Percentiles rank a stretch among this genome's conserved stretches.
phyloP scores from a whole-genome alignment of 2,797 vertebrate species.

The Artibeus jamaicensis region DNA sequence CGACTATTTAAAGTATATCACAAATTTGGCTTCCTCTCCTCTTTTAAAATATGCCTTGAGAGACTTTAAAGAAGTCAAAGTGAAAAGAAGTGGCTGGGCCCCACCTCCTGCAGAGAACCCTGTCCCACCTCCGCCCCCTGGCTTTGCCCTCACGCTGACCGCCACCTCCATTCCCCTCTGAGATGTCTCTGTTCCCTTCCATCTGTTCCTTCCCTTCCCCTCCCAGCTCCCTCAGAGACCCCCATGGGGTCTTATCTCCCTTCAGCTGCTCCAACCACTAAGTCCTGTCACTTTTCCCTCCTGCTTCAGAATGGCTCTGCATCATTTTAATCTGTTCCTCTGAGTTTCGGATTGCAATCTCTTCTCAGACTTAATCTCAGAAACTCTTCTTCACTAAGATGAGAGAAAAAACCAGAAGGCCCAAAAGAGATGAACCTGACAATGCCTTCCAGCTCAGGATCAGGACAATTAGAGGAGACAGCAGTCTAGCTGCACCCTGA shows the following conservation, averaged over 20 bases:
- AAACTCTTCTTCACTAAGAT: not conserved
- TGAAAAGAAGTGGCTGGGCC: not conserved
- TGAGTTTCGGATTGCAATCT: constrained; percentile 37
- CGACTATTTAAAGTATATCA: not conserved
- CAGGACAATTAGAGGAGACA: not conserved
- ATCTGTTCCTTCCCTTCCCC: not conserved
- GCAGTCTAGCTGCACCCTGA: not conserved
- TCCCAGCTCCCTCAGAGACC: not conserved
- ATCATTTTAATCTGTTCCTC: constrained; percentile 48
- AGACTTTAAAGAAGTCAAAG: not conserved
- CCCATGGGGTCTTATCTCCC: not conserved
- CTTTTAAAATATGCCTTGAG: not conserved
- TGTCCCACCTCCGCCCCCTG: not conserved
- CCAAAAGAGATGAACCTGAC: not conserved
- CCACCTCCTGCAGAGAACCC: not conserved
- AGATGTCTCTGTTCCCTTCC: not conserved
- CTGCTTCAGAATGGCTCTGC: not conserved
- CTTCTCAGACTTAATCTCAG: constrained; percentile 44
- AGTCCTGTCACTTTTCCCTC: not conserved
- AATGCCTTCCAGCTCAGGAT: not conserved
- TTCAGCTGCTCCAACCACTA: not conserved
- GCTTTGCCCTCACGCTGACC: not conserved
- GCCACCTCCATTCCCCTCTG: not conserved
- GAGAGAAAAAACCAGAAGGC: not conserved
- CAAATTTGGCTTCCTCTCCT: not conserved